These are phyloP conservation scores for Steinernema scapterisci DNA, from an alignment of 2,888 invertebrate species.

Conservation along the genomic window DNA sequence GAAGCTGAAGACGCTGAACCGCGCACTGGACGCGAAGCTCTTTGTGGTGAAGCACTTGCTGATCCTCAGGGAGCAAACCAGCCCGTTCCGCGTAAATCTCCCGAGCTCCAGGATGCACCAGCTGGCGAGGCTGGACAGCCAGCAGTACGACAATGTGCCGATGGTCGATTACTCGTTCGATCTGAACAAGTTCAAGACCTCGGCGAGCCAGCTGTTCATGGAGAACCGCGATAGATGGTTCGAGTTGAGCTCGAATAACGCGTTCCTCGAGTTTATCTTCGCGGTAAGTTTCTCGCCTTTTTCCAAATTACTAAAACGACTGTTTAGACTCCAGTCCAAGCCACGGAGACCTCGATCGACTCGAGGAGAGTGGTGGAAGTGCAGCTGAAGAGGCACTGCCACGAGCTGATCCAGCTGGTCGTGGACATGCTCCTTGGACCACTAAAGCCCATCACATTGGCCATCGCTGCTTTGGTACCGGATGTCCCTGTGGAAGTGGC, in stretches of 20 bases:
- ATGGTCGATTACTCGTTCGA: conserved; percentile 90
- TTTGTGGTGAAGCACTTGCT: conserved; percentile 96
- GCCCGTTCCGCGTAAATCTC: conserved; percentile 80
- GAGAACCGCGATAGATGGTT: conserved; percentile 76
- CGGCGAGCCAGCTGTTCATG: conserved; percentile 47
- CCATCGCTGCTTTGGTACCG: conserved; percentile 22
- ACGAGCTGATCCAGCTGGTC: conserved; percentile 55
- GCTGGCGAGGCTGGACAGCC: conserved; percentile 10
- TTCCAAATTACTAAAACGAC: conserved; percentile 8
- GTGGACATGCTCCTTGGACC: conserved; percentile 52
- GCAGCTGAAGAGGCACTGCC: conserved; percentile 77
- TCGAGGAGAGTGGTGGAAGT: conserved; percentile 94
- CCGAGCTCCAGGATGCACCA: conserved; percentile 1
- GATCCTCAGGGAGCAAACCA: conserved; percentile 94
- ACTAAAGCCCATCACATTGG: conserved; percentile 34
- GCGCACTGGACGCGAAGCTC: conserved; percentile 87
- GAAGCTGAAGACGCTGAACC: conserved; percentile 39
- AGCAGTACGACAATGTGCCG: conserved; percentile 71
- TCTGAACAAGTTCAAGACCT: conserved; percentile 82
- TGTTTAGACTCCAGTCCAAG: conserved; percentile 86
- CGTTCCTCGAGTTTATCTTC: conserved; percentile 82
- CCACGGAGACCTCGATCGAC: conserved; percentile 87
- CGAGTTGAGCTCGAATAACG: conserved; percentile 84
- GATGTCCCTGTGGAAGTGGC: conserved; percentile 41
- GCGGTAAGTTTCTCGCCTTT: conserved; percentile 67